phyloP scores from a whole-genome alignment of 2,888 invertebrate species.

The Harmothoe impar region DNA sequence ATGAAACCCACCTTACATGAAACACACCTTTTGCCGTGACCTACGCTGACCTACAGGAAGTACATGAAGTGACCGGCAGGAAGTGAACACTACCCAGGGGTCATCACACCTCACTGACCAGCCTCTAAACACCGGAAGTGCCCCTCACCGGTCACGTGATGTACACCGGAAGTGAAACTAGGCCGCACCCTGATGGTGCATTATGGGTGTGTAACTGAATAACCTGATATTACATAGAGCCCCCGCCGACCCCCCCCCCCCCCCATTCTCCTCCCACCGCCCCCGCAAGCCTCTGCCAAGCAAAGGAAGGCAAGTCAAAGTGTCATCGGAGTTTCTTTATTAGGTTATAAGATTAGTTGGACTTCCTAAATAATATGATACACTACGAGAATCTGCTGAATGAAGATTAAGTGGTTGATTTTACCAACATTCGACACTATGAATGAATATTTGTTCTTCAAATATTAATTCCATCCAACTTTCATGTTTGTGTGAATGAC shows the following conservation, averaged over 20 bases:
- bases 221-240: not conserved
- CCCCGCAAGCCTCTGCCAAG: not conserved
- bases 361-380: too few species aligned
- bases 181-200: not conserved
- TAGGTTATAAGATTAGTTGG: not conserved
- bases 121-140: not conserved
- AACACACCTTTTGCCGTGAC: too few species aligned
- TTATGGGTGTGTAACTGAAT: slow-evolving; percentile 5
- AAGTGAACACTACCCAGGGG: not conserved
- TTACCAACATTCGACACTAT: too few species aligned
- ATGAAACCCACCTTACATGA: too few species aligned
- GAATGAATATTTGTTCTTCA: too few species aligned
- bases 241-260: too few species aligned
- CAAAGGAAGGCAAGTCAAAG: not conserved
- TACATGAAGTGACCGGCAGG: not conserved
- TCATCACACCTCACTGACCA: not conserved
- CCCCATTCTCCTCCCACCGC: too few species aligned
- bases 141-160: not conserved
- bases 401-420: too few species aligned
- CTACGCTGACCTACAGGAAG: too few species aligned
- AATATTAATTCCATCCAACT: too few species aligned
- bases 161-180: not conserved
- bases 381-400: too few species aligned
- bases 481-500: too few species aligned
- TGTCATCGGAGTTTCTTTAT: not conserved